Conservation (phyloP, 2,797 vertebrate genomes). For the Nannoperca obscura region DNA sequence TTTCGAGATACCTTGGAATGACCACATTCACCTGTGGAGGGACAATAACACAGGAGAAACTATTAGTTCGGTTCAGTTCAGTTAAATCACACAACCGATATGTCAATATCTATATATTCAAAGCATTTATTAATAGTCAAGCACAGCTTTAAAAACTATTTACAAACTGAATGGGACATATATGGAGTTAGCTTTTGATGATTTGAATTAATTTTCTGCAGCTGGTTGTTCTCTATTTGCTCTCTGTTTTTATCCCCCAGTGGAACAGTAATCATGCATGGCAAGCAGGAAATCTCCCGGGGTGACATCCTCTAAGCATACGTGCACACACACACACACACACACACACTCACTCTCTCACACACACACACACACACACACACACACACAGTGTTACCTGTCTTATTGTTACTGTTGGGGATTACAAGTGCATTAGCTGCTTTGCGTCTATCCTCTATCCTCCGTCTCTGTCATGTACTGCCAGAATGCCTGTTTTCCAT, state of each 20-base stretch:
- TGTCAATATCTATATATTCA: conserved; percentile 7
- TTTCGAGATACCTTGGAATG: neutral
- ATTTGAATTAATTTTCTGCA: conserved; percentile 41
- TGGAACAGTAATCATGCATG: conserved; percentile 54
- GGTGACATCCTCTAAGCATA: conserved; percentile 21
- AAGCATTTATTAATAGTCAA: conserved; percentile 4
- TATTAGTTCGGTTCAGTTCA: too few relatives aligned
- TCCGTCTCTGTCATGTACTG: conserved; percentile 56
- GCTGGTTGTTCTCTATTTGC: conserved; percentile 38
- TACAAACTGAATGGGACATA: conserved; percentile 16
- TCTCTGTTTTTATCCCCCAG: conserved; percentile 26
- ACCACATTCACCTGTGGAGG: neutral
- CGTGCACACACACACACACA: conserved; percentile 12
- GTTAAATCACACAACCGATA: neutral
- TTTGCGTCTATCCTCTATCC: conserved; percentile 38
- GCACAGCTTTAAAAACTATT: conserved; percentile 42
- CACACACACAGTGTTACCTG: conserved; percentile 33
- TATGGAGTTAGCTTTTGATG: too few relatives aligned
- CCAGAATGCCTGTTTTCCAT: conserved; percentile 69
- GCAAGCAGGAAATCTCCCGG: conserved; percentile 50
- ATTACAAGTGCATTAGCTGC: conserved; percentile 47
- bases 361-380: conserved; percentile 4
- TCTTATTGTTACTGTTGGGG: conserved; percentile 47
- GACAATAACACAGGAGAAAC: neutral
- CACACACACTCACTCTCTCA: conserved; percentile 8